Evolutionary conservation across 2,888 invertebrate species (phyloP), one percentile per base, ranked within the genome.

Genomic region (Tipula confusa): DNA sequence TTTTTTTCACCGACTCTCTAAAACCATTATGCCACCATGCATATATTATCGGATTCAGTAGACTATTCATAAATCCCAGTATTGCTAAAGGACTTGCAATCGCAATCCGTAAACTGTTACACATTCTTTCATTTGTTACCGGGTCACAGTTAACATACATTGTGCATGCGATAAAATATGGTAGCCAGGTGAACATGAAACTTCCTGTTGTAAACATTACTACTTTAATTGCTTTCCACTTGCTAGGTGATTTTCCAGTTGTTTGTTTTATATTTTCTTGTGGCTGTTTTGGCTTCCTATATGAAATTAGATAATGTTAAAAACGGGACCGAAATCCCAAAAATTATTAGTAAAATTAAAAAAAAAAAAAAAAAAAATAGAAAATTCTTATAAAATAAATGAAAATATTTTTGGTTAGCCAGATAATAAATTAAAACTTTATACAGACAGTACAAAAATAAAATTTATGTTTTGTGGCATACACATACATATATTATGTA

Each of bases 21-120:
- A 93, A 93, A 0, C 93, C 93, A 87, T 92, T 93, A 87, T 93
- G 93, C 93, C 93, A 93, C 93, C 93, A 93, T 0, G 93, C 93
- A 86, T 93, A 93, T 85, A 93, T 93, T 29, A 93, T 87, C 0
- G 93, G 93, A 87, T 93, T 93, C 0, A 93, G 86, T 81, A 93
- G 87, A 85, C 93, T 93, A 86, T 93, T 93, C 0, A 90, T 86
- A 85, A 93, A 92, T 0, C 93, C 93, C 81, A 93, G 87, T 29
- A 92, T 91, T 0, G 92, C 91, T 79, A 93, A 86, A 0, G 93
- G 93, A 82, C 92, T 92, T 0, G 91, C 91, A 0, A 93, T 89
- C 43, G 92, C 88, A 24, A 90, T 87, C 15, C 90, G 89, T 33
- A 92, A 87, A 6, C 89, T 87, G 81, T 91, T 88, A 87, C 93